Evolutionary conservation across 2,797 vertebrate genomes (phyloP), one percentile per base, ranked within the genome.

Genomic region (Pogonophryne albipinna): DNA sequence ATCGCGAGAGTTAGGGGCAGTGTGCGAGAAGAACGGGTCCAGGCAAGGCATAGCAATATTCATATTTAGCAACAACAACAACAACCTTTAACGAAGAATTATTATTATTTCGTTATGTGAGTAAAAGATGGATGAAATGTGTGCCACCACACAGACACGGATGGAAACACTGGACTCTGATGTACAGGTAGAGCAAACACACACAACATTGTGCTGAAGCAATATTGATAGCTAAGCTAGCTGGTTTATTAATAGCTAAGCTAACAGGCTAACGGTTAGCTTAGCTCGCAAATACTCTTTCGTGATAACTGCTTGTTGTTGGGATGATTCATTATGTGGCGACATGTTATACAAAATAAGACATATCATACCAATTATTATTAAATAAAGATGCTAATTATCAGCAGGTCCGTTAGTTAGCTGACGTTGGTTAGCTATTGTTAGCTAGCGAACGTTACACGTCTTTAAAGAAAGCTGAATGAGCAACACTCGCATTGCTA

Each of bases 61-160:
- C 91, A 91, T 76, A 89, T 87, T 93, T 91, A 91, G 90, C 90
- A 92, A 86, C 90, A 89, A 91, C 88, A 89, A 83, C 88, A 89
- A 83, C 89, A 86, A 87, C 72, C 87, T 73, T 73, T 62, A 68
- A 10, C 49, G 80, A 64, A 74, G 34, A 55, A 83, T 63, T 71
- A 52, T 76, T 15, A 6, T 76, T 15, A 6, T 72, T 47, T 63
- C 38, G 81, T 45, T 16, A 42, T 64, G 61, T 58, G 72, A 56
- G 74, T n/a, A 66, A 41, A 56, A 50, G 34, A n/a, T 46, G 7
- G 52, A 58, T 45, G 62, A 71, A 17, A 10, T n/a, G 50, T 60
- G 27, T 9, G 47, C 57, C n/a, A 64, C 10, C 50, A n/a, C 41
- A 51, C 11, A 80, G 56, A 67, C 62, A 12, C 66, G 41, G 55